Evolutionary conservation across 2,888 invertebrate genomes (phyloP), one percentile per base, ranked within the genome.

Genomic region (Calliphora vomitoria): DNA sequence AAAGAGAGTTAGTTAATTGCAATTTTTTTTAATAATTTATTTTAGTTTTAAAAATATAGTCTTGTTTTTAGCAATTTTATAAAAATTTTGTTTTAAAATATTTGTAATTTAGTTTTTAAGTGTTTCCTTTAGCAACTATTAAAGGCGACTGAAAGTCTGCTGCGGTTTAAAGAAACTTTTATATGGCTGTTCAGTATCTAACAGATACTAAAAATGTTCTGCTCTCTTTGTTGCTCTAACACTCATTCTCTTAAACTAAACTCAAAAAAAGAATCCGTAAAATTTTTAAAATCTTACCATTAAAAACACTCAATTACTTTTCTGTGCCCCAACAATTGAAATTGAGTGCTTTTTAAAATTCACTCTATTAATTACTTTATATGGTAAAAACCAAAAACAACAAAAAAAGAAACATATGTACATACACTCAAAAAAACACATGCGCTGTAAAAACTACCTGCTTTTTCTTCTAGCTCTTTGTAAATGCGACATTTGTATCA

Each of bases 61-160:
- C 25, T 58, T 50, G 62, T 62, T n/a, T 35, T 60, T 50, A 31
- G 8, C 1, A 15, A 50, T 62, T 74, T 50, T 35, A 0, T 60
- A 74, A 75, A 62, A 75, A 47, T 35, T 20, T 50, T 35, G 50
- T 64, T 58, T 68, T 20, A 25, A 47, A 47, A 50, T 31, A 13
- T 15, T 5, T 75, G 4, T 60, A 25, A 3, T 44, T 13, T 44
- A 62, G 80, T 66, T 82, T 11, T 50, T 55, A 20, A 82, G 18
- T 85, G 87, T 79, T 85, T 74, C 50, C 80, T 31, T 89, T 91
- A 89, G 90, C 90, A 89, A 90, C 90, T 91, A 91, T 82, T 88
- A 90, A 89, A 91, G 94, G 95, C 95, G 95, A 95, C 95, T 95
- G 95, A 94, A 94, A 94, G 95, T 95, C 95, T 95, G 94, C 93